Evolutionary conservation across 2,797 vertebrate species (phyloP).

Genomic region (Micromesistius poutassou): DNA sequence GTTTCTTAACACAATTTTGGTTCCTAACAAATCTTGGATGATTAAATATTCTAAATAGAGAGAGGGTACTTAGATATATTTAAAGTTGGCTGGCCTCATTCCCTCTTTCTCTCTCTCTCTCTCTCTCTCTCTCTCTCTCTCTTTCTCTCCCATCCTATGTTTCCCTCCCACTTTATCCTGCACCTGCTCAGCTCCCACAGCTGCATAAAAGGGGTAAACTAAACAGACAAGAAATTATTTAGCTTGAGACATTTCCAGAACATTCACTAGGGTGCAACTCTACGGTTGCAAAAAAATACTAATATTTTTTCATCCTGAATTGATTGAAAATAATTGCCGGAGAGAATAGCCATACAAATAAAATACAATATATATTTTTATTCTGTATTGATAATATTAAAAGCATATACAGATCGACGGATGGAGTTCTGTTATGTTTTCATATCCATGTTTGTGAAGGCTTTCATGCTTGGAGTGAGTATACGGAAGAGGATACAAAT

Average conservation of each 20-base stretch:
- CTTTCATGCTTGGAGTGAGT: no score
- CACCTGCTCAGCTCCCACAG: slow-evolving; percentile 16
- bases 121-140: no score
- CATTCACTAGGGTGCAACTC: slow-evolving; percentile 6
- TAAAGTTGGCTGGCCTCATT: neutral
- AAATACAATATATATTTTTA: neutral
- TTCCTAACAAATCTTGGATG: neutral
- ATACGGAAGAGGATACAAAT: neutral
- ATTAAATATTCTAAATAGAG: neutral
- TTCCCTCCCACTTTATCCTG: neutral
- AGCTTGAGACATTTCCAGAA: slow-evolving; percentile 15
- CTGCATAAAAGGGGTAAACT: slow-evolving; percentile 21
- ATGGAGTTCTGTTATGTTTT: no score
- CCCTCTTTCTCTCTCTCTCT: no score
- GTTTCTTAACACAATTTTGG: neutral
- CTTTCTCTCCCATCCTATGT: neutral
- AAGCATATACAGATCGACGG: neutral
- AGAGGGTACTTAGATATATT: neutral
- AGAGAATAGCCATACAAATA: neutral
- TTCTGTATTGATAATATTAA: neutral
- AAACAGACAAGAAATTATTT: slow-evolving; percentile 28
- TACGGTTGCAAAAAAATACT: neutral
- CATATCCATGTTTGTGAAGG: no score
- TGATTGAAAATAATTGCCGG: neutral
- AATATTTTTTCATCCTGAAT: neutral